Conservation (phyloP, 2,113 vertebrate species). For the Epinephelus fuscoguttatus region DNA sequence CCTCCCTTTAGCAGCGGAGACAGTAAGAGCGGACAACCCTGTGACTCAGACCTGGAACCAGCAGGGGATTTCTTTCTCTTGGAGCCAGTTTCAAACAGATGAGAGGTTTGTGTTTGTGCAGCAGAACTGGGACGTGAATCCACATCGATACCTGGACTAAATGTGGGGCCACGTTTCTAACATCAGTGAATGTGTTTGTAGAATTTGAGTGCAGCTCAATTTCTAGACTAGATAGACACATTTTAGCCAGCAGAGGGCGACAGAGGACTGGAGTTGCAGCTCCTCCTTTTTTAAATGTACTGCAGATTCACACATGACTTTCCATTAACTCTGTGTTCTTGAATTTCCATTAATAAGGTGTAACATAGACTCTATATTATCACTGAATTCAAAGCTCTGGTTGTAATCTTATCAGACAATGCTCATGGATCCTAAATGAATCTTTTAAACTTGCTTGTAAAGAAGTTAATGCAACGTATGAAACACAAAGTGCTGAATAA, state of each 20-base stretch:
- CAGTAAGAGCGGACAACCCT: slow-evolving; percentile 25
- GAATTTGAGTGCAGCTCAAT: not conserved
- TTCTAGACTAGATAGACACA: slow-evolving; percentile 6
- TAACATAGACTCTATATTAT: not conserved
- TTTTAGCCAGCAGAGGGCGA: slow-evolving; percentile 73
- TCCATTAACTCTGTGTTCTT: not conserved
- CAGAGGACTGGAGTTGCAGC: slow-evolving; percentile 50
- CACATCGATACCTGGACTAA: slow-evolving; percentile 34
- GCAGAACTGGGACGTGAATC: slow-evolving; percentile 49
- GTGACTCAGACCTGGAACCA: slow-evolving; percentile 61
- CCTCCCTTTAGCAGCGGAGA: slow-evolving; percentile 34
- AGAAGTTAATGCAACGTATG: not conserved
- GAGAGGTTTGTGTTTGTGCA: slow-evolving; percentile 56
- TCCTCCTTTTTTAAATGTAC: not conserved
- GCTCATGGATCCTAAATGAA: not conserved
- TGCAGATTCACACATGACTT: not conserved
- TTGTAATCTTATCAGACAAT: too few species aligned
- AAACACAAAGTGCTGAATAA: slow-evolving; percentile 8
- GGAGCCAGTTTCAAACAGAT: slow-evolving; percentile 57
- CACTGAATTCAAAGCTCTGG: not conserved
- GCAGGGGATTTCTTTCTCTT: slow-evolving; percentile 43
- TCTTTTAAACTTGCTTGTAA: not conserved
- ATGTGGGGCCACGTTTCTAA: not conserved
- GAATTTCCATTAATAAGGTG: not conserved
- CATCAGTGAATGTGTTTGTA: too few species aligned